A percentile compares a stretch with the other conserved stretches of the same genome.
Conservation (phyloP, 2,113 vertebrate species). For the Capricornis sumatraensis region DNA sequence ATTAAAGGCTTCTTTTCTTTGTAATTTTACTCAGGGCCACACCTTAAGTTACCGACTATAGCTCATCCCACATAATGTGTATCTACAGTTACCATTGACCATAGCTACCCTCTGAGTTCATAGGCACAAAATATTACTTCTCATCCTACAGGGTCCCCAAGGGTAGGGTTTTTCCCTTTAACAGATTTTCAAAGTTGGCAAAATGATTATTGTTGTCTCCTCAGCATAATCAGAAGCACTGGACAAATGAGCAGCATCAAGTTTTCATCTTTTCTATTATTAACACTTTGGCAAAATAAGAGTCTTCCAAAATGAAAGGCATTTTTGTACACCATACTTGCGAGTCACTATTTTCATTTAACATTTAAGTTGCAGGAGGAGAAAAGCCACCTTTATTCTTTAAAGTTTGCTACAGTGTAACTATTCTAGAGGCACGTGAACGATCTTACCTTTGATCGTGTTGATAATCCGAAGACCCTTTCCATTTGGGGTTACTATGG, state of each 20-base stretch:
- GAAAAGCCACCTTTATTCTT: slow-evolving; percentile 36
- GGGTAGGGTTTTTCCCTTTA: neutral
- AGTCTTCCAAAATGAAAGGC: slow-evolving; percentile 44
- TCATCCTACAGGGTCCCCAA: neutral
- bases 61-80: neutral
- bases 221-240: neutral
- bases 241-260: neutral
- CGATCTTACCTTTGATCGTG: slow-evolving; percentile 70
- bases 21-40: neutral
- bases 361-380: slow-evolving; percentile 37
- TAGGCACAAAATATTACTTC: neutral
- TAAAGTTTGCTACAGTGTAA: slow-evolving; percentile 56
- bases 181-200: neutral
- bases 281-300: neutral
- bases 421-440: slow-evolving; percentile 69
- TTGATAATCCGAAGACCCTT: slow-evolving; percentile 73
- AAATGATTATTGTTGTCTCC: neutral
- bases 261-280: neutral
- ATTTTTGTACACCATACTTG: slow-evolving; percentile 32
- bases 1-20: neutral
- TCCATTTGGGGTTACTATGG: slow-evolving; percentile 81
- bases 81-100: neutral
- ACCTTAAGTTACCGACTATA: neutral
- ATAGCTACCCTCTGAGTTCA: neutral
- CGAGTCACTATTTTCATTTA: slow-evolving; percentile 35